These are phyloP conservation scores for Limanda limanda DNA, from an alignment of 2,113 vertebrate genomes.

Conservation along the genomic window DNA sequence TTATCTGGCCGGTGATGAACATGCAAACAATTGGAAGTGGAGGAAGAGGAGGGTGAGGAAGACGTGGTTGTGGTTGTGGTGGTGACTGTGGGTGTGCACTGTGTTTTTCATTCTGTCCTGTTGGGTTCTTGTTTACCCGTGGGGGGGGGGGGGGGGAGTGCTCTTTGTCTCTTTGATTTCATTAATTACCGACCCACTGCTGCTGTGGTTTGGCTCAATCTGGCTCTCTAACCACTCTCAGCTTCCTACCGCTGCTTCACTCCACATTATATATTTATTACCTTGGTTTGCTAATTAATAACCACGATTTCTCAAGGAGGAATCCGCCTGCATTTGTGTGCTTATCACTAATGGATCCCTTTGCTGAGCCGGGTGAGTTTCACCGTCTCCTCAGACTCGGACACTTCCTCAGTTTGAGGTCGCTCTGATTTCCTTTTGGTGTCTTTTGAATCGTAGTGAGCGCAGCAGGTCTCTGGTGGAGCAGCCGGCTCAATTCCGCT, in stretches of 20 bases:
- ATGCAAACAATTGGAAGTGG: slow-evolving; percentile 68
- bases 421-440: neutral
- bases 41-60: slow-evolving; percentile 13
- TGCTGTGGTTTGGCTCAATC: slow-evolving; percentile 61
- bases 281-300: slow-evolving; percentile 65
- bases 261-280: slow-evolving; percentile 72
- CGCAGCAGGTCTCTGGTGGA: slow-evolving; percentile 19
- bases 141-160: slow-evolving; percentile 29
- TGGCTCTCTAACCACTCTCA: slow-evolving; percentile 52
- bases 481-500: slow-evolving; percentile 20
- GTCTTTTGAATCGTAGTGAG: slow-evolving; percentile 15
- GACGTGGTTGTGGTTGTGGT: slow-evolving; percentile 9
- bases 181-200: slow-evolving; percentile 76
- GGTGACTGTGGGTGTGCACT: neutral
- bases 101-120: slow-evolving; percentile 32
- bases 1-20: slow-evolving; percentile 69
- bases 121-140: slow-evolving; percentile 43
- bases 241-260: slow-evolving; percentile 46
- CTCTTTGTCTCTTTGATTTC: slow-evolving; percentile 74
- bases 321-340: slow-evolving; percentile 17
- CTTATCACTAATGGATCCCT: slow-evolving; percentile 9
- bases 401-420: neutral
- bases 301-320: slow-evolving; percentile 54
- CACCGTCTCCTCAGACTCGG: neutral
- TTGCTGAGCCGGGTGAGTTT: neutral